These are phyloP conservation scores for Galbula dea DNA, from an alignment of 2,113 vertebrate species.

Conservation along the genomic window DNA sequence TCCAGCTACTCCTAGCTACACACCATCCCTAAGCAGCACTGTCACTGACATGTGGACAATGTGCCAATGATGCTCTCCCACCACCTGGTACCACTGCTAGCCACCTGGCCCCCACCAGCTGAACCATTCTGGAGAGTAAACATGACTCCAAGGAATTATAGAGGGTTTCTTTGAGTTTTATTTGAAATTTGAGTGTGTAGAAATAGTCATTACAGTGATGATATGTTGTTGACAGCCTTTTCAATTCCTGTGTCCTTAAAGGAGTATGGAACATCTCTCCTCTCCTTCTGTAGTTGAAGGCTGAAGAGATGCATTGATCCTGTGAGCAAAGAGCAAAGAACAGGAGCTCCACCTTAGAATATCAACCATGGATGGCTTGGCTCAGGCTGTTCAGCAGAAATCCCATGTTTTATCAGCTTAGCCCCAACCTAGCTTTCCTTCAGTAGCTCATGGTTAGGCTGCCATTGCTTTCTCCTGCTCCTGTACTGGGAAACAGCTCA, in stretches of 20 bases:
- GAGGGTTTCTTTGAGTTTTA: background rate
- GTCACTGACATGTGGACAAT: fast-evolving
- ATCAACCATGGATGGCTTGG: background rate
- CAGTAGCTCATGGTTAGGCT: fast-evolving
- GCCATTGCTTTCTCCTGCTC: background rate
- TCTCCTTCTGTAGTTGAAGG: background rate
- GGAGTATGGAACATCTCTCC: background rate
- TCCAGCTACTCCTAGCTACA: background rate
- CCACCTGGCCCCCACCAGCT: background rate
- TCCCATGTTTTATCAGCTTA: background rate
- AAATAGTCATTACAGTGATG: background rate
- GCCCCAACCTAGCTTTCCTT: background rate
- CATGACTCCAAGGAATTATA: background rate
- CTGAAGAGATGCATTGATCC: background rate
- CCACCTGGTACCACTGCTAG: background rate
- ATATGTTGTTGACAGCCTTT: background rate
- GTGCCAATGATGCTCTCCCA: background rate
- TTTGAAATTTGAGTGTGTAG: background rate
- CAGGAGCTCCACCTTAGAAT: background rate
- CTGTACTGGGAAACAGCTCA: background rate
- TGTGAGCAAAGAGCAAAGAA: background rate
- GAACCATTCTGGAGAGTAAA: background rate
- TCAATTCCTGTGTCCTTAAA: background rate
- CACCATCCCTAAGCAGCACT: background rate
- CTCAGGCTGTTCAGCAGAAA: background rate